Base-by-base conservation (phyloP, 2,888 invertebrate genomes). In the Philonicus albiceps region DNA sequence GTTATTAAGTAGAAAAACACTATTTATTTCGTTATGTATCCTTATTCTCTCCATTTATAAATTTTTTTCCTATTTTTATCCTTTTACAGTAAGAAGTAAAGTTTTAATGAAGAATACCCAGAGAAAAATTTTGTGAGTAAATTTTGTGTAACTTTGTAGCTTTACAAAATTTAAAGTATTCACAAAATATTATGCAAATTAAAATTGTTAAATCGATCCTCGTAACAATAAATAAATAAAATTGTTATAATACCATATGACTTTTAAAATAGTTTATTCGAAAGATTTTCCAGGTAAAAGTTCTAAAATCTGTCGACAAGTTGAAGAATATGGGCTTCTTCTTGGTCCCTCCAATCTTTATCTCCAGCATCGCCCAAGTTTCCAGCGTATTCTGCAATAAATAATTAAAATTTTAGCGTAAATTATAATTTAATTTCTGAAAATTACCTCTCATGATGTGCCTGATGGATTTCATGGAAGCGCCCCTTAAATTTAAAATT, bases 391-490 rank as follows among this genome's bases (percentile, higher is more conserved):
- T 98, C 98, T 97, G 93, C 22, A 91, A 92, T 87, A 88, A 72
- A 86, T 87, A 80, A 86, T n/a, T 87, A 1, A 3, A 43, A 16
- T 31, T 81, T 55, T 64, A 19, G 49, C 0, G 0, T n/a, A 49
- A 40, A 40, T 37, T 37, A 43, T 43, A 16, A 49, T n/a, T n/a
- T n/a, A n/a, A n/a, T n/a, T n/a, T n/a, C n/a, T n/a, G n/a, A n/a
- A n/a, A n/a, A n/a, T 89, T 90, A 97, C 97, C 97, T 94, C 98
- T 94, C 97, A 98, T 98, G 75, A 98, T 96, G 91, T 97, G 97
- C 88, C 97, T 94, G 88, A 99, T 98, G 7, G 97, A 97, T 93
- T 98, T 98, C 89, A 98, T 94, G 0, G 98, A 98, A 2, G 97
- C 97, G 49, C 97, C 96, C 87, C 98, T 94, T 89, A 98, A 94